Evolutionary conservation across 2,888 invertebrate species (phyloP).

Genomic region (Spodoptera littoralis): DNA sequence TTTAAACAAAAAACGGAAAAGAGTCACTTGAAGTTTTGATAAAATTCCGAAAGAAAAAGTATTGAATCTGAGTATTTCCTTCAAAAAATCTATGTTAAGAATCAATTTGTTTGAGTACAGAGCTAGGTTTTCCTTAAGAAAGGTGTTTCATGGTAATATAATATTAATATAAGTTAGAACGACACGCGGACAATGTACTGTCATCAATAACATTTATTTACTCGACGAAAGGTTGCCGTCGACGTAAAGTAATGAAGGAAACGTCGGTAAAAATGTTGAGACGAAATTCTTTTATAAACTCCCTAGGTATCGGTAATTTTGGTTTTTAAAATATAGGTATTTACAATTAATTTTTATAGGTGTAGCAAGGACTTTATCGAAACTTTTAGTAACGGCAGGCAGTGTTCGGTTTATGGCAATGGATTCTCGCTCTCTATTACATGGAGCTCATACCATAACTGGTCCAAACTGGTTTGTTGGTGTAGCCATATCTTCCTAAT

Average conservation of each 20-base stretch:
- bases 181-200: neutral
- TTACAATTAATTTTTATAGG: no score
- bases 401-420: no score
- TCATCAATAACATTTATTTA: conserved; percentile 9
- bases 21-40: conserved; percentile 1
- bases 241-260: neutral
- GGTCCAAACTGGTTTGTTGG: no score
- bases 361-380: no score
- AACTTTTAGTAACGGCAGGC: no score
- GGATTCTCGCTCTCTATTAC: no score
- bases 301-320: no score
- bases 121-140: neutral
- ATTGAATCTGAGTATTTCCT: conserved; percentile 4
- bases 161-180: conserved; percentile 4
- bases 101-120: no score
- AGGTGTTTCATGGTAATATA: conserved; percentile 1
- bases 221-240: neutral
- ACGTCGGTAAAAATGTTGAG: neutral
- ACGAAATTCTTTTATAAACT: neutral
- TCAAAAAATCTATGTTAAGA: no score
- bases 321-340: no score
- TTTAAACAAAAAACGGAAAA: neutral
- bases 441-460: no score
- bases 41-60: conserved; percentile 16
- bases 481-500: no score